These are phyloP conservation scores for Harlomillsia oculata DNA, from an alignment of 1,140 invertebrate species.

Conservation along the genomic window DNA sequence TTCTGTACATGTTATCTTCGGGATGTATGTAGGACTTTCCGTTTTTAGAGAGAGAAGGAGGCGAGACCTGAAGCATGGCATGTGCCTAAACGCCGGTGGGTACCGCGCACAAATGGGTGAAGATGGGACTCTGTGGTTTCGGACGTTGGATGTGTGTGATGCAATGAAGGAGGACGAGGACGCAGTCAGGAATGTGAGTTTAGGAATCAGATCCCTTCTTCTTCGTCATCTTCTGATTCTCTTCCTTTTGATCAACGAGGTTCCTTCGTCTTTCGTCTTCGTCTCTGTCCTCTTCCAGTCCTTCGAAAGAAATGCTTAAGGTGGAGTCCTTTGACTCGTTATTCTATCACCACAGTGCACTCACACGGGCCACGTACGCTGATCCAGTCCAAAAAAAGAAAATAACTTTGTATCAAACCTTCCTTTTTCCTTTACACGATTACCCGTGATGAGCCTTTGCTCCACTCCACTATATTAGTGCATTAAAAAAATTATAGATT, in stretches of 20 bases:
- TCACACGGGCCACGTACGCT: no score
- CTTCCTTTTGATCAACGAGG: not conserved
- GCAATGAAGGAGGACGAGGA: not conserved
- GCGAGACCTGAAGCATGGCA: slow-evolving; percentile 21
- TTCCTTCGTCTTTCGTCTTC: not conserved
- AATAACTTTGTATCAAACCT: no score
- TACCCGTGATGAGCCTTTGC: no score
- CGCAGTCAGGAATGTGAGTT: slow-evolving; percentile 5
- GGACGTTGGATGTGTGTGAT: not conserved
- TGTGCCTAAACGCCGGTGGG: slow-evolving; percentile 23
- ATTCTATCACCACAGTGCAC: no score
- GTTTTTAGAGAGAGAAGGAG: slow-evolving; percentile 2
- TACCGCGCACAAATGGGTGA: slow-evolving; percentile 26
- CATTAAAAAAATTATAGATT: no score
- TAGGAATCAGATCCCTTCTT: slow-evolving; percentile 9
- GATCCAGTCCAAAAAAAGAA: no score
- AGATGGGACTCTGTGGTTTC: slow-evolving; percentile 11
- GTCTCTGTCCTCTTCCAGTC: not conserved
- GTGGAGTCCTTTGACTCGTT: no score
- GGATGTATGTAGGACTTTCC: not conserved
- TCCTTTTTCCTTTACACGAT: no score
- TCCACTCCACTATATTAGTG: no score
- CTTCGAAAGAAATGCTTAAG: no score
- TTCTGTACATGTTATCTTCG: not conserved
- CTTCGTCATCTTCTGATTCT: not conserved